A percentile compares a stretch with the other conserved stretches of the same genome.
Conservation (phyloP, 2,797 vertebrate genomes). For the Ptychadena robeensis region DNA sequence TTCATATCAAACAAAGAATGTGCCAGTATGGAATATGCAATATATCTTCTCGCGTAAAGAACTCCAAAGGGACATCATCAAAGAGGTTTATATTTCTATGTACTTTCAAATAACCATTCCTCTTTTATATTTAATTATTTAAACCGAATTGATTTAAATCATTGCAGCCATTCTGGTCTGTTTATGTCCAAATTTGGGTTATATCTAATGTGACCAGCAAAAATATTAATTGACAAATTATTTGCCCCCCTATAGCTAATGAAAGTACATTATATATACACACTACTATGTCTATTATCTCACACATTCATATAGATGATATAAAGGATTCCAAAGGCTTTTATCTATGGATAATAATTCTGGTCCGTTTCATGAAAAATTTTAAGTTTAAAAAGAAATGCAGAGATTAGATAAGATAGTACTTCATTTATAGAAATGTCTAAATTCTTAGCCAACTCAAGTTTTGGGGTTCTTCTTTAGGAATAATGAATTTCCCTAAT, state of each 20-base stretch:
- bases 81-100: constrained; percentile 28
- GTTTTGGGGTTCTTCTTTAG: too few species aligned
- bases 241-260: background rate
- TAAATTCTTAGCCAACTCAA: too few species aligned
- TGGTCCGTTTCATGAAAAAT: too few species aligned
- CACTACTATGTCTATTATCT: background rate
- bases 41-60: constrained; percentile 44
- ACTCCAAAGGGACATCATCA: constrained; percentile 54
- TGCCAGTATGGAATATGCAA: constrained; percentile 48
- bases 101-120: constrained; percentile 6
- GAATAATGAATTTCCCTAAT: too few species aligned
- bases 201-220: background rate
- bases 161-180: background rate
- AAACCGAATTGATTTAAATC: constrained; percentile 19
- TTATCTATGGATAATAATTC: background rate
- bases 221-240: constrained; percentile 17
- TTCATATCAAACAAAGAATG: constrained; percentile 54
- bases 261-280: too few species aligned
- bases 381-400: too few species aligned
- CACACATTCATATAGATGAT: background rate
- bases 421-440: too few species aligned
- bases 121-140: constrained; percentile 31
- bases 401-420: too few species aligned
- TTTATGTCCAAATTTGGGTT: background rate
- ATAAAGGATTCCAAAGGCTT: background rate